Base-by-base conservation (phyloP, 2,113 vertebrate species). In the Mixornis gularis region DNA sequence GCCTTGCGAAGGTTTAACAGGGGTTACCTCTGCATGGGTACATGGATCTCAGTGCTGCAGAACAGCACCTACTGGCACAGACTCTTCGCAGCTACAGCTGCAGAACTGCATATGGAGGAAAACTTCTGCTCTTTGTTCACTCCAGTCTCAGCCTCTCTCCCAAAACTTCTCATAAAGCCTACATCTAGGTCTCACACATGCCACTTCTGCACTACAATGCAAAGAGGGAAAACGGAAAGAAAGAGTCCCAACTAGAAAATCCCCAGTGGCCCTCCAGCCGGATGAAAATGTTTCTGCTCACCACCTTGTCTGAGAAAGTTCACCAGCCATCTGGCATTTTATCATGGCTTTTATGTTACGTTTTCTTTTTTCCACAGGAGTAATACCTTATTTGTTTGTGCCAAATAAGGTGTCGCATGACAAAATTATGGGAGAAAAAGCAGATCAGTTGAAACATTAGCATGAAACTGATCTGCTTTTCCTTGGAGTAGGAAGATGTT, bases 11-110 rank as follows among this genome's bases (percentile, higher is more conserved):
- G 44, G 30, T 68, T 60, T 72, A 79, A 40, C 6, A 81, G 29
- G 66, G 43, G 38, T 21, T 32, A 58, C 16, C 55, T 34, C 22
- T 14, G 25, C 44, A 6, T 0, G 0, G 24, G 10, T 29, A 21
- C n/a, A 10, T 0, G 0, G 27, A 63, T 40, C 69, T 72, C 1
- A 0, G 52, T 0, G 1, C 74, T 53, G 18, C 40, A 48, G 53
- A 82, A 36, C 26, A 53, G 43, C 0, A 0, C 17, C 32, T 1
- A 0, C 0, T 13, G 48, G 25, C 24, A 11, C 7, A 19, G 36
- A 51, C 26, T 20, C 15, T 38, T 76, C 3, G 1, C 27, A 78
- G 29, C 25, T 53, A 13, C 18, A 19, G 43, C 32, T 72, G 34
- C 2, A 1, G 79, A 48, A 30, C 27, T 24, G 29, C 14, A 7